These are phyloP conservation scores for Sminthurides bifidus DNA, from an alignment of 1,140 invertebrate species.

Conservation along the genomic window DNA sequence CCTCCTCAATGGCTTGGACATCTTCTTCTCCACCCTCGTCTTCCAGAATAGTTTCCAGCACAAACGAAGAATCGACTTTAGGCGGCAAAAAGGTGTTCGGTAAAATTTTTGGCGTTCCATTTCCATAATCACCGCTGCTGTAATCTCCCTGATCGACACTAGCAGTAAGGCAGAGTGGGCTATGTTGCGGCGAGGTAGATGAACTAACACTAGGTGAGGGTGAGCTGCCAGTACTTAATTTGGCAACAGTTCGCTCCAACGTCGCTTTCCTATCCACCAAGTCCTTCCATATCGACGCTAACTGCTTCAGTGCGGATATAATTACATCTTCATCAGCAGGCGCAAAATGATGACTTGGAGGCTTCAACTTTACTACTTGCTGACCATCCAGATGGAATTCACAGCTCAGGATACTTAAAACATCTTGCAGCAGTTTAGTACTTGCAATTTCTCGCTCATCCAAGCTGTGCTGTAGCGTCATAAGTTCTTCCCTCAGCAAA, in stretches of 20 bases:
- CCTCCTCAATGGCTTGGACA: neutral
- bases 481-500: constrained; percentile 19
- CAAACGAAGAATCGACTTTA: neutral
- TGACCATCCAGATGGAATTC: constrained; percentile 28
- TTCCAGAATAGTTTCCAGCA: neutral
- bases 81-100: neutral
- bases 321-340: constrained; percentile 8
- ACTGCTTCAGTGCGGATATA: constrained; percentile 15
- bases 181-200: no score
- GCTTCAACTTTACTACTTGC: neutral
- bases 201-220: neutral
- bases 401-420: constrained; percentile 18
- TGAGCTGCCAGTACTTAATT: constrained; percentile 17
- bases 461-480: constrained; percentile 20
- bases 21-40: neutral
- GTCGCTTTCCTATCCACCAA: constrained; percentile 26
- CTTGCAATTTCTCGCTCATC: constrained; percentile 16
- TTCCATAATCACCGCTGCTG: neutral
- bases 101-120: neutral
- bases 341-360: neutral
- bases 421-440: constrained; percentile 23
- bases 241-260: constrained; percentile 28
- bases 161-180: neutral
- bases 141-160: neutral
- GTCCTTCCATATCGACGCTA: constrained; percentile 25